These are phyloP conservation scores for Cavia aperea DNA, from an alignment of 2,113 vertebrate species.

Conservation along the genomic window DNA sequence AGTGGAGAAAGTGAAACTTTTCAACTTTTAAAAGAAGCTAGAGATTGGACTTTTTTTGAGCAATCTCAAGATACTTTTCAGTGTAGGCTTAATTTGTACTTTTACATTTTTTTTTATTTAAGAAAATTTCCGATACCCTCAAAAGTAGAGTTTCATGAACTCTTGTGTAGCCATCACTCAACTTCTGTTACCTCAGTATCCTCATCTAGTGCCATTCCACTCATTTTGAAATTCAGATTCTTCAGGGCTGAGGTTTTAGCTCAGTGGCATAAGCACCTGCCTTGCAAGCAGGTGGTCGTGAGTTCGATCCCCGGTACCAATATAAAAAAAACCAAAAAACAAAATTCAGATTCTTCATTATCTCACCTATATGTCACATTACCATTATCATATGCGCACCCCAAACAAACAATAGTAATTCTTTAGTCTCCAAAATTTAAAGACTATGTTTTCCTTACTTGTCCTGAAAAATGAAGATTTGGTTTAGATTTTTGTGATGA, in stretches of 20 bases:
- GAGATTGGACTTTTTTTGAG: not conserved
- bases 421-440: constrained; percentile 8
- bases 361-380: not conserved
- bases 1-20: not conserved
- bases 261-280: too few relatives aligned
- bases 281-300: too few relatives aligned
- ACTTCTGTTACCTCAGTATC: not conserved
- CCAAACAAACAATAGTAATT: not conserved
- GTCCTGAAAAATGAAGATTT: constrained; percentile 12
- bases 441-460: constrained; percentile 10
- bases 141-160: not conserved
- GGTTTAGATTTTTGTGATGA: not conserved
- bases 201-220: too few relatives aligned
- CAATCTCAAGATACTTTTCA: not conserved
- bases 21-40: not conserved
- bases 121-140: not conserved
- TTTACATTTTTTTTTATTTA: not conserved
- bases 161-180: not conserved
- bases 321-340: too few relatives aligned
- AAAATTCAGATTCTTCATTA: not conserved
- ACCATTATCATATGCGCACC: not conserved
- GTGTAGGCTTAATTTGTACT: not conserved
- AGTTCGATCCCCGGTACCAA: too few relatives aligned
- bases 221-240: not conserved
- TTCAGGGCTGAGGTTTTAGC: too few relatives aligned